These are phyloP conservation scores for Hippolais icterina DNA, from an alignment of 2,113 vertebrate species.

Conservation along the genomic window DNA sequence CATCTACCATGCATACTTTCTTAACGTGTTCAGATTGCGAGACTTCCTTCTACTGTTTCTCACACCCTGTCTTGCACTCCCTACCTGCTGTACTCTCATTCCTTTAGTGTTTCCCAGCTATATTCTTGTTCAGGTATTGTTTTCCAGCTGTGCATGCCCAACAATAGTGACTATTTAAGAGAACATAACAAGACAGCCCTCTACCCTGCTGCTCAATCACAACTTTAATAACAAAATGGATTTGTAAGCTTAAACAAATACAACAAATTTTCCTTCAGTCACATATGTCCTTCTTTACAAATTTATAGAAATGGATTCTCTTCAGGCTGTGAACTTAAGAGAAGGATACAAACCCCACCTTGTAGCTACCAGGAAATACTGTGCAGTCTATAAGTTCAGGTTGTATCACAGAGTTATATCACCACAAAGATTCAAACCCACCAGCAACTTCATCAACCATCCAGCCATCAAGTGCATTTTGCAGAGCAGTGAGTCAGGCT, in stretches of 20 bases:
- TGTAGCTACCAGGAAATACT: background rate
- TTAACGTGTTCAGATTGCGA: background rate
- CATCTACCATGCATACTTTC: background rate
- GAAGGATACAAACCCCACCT: background rate
- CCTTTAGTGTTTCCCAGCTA: background rate
- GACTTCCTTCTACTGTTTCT: background rate
- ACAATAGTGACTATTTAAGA: background rate
- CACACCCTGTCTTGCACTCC: background rate
- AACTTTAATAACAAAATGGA: background rate
- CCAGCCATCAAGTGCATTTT: background rate
- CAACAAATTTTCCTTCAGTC: background rate
- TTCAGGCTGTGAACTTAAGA: background rate
- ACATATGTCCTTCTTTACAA: background rate
- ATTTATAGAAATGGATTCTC: background rate
- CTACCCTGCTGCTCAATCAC: background rate
- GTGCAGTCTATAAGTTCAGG: background rate
- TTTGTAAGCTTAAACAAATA: background rate
- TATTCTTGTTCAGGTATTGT: background rate
- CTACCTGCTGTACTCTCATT: background rate
- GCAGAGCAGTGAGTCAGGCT: background rate
- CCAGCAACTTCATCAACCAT: background rate
- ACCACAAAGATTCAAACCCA: background rate
- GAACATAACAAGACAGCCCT: background rate
- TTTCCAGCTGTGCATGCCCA: background rate
- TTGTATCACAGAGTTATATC: background rate